Evolutionary conservation across 2,113 vertebrate species (phyloP).

Genomic region (Alethe castanea): DNA sequence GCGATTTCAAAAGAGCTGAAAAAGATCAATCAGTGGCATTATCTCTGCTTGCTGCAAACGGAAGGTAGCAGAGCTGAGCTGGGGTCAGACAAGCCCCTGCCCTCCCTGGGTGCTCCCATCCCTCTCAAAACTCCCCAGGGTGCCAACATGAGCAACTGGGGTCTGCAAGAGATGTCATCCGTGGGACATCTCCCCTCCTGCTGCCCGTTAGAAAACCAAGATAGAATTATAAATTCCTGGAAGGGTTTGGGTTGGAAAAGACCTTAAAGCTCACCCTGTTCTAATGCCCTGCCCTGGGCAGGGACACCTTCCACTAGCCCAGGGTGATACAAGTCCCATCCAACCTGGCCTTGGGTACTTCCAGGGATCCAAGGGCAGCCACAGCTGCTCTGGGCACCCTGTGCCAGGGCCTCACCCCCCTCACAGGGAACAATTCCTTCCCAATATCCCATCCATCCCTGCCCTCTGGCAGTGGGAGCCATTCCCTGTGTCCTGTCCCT

Average conservation of each 20-base stretch:
- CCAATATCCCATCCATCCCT: accelerated
- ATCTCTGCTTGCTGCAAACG: background rate
- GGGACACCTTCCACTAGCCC: accelerated
- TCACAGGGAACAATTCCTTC: accelerated
- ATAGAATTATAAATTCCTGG: background rate
- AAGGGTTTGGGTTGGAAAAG: background rate
- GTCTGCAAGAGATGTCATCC: background rate
- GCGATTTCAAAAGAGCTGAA: background rate
- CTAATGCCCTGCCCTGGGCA: accelerated
- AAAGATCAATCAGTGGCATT: background rate
- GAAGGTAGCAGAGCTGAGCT: background rate
- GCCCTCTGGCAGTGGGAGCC: background rate
- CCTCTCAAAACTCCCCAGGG: background rate
- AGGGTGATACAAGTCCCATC: accelerated
- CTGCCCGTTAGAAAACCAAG: background rate
- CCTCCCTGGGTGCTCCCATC: background rate
- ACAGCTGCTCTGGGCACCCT: background rate
- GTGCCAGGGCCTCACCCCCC: accelerated
- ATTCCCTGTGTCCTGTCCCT: too few relatives aligned
- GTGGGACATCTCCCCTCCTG: accelerated
- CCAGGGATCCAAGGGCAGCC: background rate
- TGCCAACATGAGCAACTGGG: accelerated
- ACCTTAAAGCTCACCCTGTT: background rate
- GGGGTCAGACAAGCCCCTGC: background rate
- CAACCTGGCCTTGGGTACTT: accelerated